These are phyloP conservation scores for Penelope pileata DNA, from an alignment of 2,113 vertebrate genomes.

Conservation along the genomic window DNA sequence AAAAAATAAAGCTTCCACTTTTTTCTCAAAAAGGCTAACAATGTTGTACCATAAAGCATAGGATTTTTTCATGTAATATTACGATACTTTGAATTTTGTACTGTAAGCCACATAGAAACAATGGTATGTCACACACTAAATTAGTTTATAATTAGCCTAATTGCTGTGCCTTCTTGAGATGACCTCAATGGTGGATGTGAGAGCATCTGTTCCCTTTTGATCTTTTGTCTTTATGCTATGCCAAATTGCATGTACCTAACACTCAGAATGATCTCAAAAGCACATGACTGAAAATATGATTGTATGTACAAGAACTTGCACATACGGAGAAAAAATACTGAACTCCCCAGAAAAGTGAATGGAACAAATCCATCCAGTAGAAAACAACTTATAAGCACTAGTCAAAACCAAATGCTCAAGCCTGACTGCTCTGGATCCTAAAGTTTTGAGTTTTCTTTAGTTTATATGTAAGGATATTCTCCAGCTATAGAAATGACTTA, in stretches of 20 bases:
- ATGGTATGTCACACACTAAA: background rate
- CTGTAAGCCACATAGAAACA: background rate
- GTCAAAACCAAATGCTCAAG: background rate
- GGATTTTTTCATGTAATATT: background rate
- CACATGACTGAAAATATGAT: background rate
- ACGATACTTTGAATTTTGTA: background rate
- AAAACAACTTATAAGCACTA: background rate
- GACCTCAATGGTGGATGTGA: background rate
- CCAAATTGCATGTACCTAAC: background rate
- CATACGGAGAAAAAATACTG: background rate
- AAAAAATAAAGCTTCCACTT: background rate
- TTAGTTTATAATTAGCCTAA: background rate
- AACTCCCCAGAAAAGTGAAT: background rate
- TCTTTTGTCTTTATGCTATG: background rate
- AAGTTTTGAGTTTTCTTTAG: background rate
- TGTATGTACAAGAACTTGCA: background rate
- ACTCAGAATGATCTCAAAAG: background rate
- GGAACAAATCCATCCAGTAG: rapidly evolving
- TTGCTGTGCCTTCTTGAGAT: background rate
- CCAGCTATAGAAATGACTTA: background rate
- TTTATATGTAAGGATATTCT: background rate
- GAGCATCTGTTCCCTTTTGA: background rate
- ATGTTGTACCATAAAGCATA: background rate
- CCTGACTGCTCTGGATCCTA: background rate
- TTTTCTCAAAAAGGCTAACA: background rate